Conservation (phyloP, 1,140 invertebrate genomes). For the Saccostrea echinata region DNA sequence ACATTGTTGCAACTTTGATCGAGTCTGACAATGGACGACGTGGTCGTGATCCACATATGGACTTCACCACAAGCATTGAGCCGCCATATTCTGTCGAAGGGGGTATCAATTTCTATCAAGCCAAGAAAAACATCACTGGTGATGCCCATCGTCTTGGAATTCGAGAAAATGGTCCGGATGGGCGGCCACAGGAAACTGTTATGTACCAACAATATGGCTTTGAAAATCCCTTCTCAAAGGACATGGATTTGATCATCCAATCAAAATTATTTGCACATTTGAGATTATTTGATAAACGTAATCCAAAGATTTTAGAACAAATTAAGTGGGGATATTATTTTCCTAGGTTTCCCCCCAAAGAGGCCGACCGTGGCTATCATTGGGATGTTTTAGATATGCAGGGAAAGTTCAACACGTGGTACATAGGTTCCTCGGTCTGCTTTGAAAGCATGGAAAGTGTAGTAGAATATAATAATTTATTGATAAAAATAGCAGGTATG, state of each 20-base stretch:
- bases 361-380: constrained; percentile 13
- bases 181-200: not conserved
- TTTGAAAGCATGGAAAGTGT: constrained; percentile 49
- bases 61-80: not conserved
- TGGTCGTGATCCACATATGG: not conserved
- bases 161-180: not conserved
- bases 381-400: constrained; percentile 52
- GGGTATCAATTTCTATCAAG: not conserved
- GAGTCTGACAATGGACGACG: constrained; percentile 31
- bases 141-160: constrained; percentile 17
- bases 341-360: constrained; percentile 5
- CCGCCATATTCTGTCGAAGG: not conserved
- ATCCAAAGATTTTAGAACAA: not conserved
- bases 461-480: constrained; percentile 43
- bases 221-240: not conserved
- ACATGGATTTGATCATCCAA: not conserved
- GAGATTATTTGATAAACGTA: not conserved
- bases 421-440: constrained; percentile 46
- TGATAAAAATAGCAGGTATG: not conserved
- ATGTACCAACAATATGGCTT: constrained; percentile 43
- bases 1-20: constrained; percentile 19
- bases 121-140: not conserved
- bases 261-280: not conserved
- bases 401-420: constrained; percentile 44
- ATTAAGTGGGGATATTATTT: constrained; percentile 44